Percentiles rank a stretch among this genome's conserved stretches.
phyloP scores from a whole-genome alignment of 2,113 vertebrate species.

The Leptosomus discolor region DNA sequence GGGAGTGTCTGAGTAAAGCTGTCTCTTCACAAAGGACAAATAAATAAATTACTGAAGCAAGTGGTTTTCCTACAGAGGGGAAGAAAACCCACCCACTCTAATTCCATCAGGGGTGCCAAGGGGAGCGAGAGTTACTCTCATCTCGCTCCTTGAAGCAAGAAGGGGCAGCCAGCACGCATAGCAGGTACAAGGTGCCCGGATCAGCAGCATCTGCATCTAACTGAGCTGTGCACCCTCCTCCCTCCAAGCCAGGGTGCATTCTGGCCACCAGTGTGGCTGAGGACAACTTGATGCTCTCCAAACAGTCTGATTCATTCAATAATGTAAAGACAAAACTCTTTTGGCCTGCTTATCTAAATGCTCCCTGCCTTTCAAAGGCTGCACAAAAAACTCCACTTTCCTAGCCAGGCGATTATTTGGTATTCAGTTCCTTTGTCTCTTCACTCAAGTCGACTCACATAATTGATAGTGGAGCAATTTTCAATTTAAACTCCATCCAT shows the following conservation, averaged over 20 bases:
- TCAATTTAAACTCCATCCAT: neutral
- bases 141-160: neutral
- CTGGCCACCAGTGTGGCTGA: neutral
- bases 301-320: neutral
- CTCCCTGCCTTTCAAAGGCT: neutral
- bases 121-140: neutral
- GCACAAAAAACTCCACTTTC: neutral
- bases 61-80: neutral
- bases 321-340: neutral
- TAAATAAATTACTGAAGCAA: neutral
- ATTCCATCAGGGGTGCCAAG: neutral
- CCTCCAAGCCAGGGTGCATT: neutral
- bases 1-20: neutral
- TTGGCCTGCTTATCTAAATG: neutral
- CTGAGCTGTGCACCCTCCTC: neutral
- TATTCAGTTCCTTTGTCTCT: slow-evolving; percentile 25
- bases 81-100: neutral
- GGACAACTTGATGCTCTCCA: neutral
- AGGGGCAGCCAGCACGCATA: neutral
- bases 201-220: neutral
- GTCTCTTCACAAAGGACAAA: neutral
- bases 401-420: neutral
- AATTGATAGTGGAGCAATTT: slow-evolving; percentile 16
- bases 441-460: neutral
- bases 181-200: neutral